Evolutionary conservation across 2,113 vertebrate species (phyloP).

Genomic region (Lota lota): DNA sequence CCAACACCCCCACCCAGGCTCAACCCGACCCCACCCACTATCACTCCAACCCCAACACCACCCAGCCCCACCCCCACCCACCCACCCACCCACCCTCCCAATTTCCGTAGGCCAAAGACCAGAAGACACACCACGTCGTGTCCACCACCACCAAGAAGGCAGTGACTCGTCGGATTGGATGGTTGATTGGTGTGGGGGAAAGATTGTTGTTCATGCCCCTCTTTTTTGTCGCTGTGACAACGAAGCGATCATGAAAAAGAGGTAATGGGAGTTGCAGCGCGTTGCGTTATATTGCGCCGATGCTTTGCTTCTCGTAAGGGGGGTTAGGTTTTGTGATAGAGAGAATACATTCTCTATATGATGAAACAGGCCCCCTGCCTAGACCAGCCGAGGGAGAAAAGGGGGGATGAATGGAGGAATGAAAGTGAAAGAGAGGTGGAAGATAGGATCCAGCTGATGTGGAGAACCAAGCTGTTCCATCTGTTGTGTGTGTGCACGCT

Average conservation of each 20-base stretch:
- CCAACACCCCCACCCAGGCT: no score
- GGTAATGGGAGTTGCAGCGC: constrained; percentile 59
- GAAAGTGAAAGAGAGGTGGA: constrained; percentile 67
- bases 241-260: constrained; percentile 52
- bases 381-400: constrained; percentile 33
- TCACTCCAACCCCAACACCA: no score
- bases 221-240: background rate
- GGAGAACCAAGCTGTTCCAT: constrained; percentile 48
- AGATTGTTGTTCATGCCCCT: constrained; percentile 21
- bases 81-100: no score
- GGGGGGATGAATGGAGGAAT: constrained; percentile 17
- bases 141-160: no score
- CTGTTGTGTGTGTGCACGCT: background rate
- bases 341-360: constrained; percentile 32
- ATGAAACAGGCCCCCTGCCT: constrained; percentile 70
- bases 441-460: constrained; percentile 79
- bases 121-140: no score
- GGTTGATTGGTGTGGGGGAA: constrained; percentile 27
- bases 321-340: constrained; percentile 37
- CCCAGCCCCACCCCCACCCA: no score
- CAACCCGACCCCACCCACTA: no score
- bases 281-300: constrained; percentile 60
- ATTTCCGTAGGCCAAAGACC: no score
- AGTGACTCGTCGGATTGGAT: constrained; percentile 26
- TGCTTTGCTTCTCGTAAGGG: constrained; percentile 30